phyloP scores from a whole-genome alignment of 1,140 invertebrate genomes.

The Yoshiicerus persimilis region DNA sequence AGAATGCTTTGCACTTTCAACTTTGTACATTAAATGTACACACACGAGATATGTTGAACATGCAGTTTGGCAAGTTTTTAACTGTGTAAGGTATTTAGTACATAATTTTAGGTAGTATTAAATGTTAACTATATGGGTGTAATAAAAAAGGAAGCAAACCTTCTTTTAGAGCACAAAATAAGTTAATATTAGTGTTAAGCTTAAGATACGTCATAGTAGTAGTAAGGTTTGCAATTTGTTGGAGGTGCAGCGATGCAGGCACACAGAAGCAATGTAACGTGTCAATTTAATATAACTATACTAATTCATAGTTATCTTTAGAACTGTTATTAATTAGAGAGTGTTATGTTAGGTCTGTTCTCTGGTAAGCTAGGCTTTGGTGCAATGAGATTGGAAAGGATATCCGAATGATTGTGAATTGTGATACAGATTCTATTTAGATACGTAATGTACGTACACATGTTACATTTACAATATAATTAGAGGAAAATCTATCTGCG shows the following conservation, averaged over 20 bases:
- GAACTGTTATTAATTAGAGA: constrained; percentile 7
- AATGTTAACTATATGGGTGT: neutral
- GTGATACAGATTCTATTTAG: neutral
- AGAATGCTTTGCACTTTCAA: neutral
- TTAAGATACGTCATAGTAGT: too few relatives aligned
- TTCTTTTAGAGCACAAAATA: neutral
- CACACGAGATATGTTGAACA: neutral
- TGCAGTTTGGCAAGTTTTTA: neutral
- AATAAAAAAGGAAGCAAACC: neutral
- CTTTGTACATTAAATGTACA: neutral
- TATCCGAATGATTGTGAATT: neutral
- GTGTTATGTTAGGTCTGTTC: neutral
- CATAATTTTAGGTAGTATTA: neutral
- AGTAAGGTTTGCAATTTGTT: too few relatives aligned
- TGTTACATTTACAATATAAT: neutral
- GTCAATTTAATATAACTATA: neutral
- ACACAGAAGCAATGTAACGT: neutral
- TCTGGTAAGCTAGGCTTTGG: neutral
- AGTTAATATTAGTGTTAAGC: neutral
- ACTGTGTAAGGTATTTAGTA: neutral
- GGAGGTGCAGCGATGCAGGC: neutral
- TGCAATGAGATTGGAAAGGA: neutral
- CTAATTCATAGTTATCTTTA: neutral
- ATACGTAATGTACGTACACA: neutral
- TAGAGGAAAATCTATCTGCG: neutral